Evolutionary conservation across 1,140 invertebrate genomes (phyloP), one percentile per base, ranked within the genome.

Genomic region (Calephelis nemesis): DNA sequence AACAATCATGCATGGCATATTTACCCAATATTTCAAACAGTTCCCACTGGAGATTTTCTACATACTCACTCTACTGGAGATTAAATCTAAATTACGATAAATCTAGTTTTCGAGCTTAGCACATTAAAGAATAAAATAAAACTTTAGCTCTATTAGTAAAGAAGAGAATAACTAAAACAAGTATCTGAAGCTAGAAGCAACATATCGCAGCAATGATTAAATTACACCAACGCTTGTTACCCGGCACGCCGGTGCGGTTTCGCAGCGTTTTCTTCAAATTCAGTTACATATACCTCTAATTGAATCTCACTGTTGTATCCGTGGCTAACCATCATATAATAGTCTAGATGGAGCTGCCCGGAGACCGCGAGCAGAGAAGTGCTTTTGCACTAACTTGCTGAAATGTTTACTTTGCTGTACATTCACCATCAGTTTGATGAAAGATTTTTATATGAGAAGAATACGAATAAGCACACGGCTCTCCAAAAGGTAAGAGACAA

Each of bases 351-450:
- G 69, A 68, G 74, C 75, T 79, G 72, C 67, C 80, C 74, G 68
- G 54, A 69, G 76, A 82, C 77, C 70, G 69, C 74, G 70, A 75
- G 67, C 45, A 70, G 62, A 66, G 74, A 75, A 83, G 74, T 76
- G 76, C 79, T 77, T 76, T 78, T 78, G 79, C 81, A 82, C 74
- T 83, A 81, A 86, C 81, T 84, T 81, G 75, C 65, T 73, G 78
- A 83, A 86, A 84, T 84, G 74, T 84, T 86, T 86, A 76, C 72
- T 63, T 76, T 82, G 30, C 50, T 40, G 30, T 81, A 71, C 58
- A 65, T 62, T 58, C 49, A 48, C 72, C 67, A 74, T 74, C 42
- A 63, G 40, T 63, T 63, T 47, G 19, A 45, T 10, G 6, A 15
- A 45, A 63, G 4, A 30, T 30, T 30, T 30, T 30, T 30, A 30